phyloP scores from a whole-genome alignment of 2,113 vertebrate species.

The Myotis lucifugus region DNA sequence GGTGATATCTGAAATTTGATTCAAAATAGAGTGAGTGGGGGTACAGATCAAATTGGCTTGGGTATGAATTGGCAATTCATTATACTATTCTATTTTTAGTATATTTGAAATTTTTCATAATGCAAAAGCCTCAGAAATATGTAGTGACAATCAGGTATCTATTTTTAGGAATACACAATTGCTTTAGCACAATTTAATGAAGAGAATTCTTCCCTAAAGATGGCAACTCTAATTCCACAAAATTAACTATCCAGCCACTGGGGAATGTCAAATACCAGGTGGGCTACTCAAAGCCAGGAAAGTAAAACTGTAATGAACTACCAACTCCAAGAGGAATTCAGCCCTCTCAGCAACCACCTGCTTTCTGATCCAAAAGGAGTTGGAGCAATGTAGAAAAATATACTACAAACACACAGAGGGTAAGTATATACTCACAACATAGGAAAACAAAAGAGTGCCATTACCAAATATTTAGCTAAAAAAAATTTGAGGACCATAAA shows the following conservation, averaged over 20 bases:
- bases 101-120: background rate
- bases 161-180: background rate
- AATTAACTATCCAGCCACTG: conserved; percentile 54
- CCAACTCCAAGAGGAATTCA: conserved; percentile 46
- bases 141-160: background rate
- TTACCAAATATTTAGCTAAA: background rate
- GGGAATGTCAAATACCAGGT: conserved; percentile 55
- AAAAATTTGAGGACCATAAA: background rate
- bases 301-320: conserved; percentile 35
- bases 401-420: background rate
- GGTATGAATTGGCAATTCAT: background rate
- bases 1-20: background rate
- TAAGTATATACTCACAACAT: background rate
- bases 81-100: background rate
- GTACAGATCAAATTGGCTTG: background rate
- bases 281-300: conserved; percentile 18
- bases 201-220: conserved; percentile 46
- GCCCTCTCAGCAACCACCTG: background rate
- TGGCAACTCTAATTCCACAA: conserved; percentile 46
- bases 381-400: background rate
- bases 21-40: background rate
- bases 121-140: background rate
- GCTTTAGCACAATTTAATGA: conserved; percentile 51
- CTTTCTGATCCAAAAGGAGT: background rate
- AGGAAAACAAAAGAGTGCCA: background rate